Evolutionary conservation across 2,888 invertebrate species (phyloP).

Genomic region (Bombylius major): DNA sequence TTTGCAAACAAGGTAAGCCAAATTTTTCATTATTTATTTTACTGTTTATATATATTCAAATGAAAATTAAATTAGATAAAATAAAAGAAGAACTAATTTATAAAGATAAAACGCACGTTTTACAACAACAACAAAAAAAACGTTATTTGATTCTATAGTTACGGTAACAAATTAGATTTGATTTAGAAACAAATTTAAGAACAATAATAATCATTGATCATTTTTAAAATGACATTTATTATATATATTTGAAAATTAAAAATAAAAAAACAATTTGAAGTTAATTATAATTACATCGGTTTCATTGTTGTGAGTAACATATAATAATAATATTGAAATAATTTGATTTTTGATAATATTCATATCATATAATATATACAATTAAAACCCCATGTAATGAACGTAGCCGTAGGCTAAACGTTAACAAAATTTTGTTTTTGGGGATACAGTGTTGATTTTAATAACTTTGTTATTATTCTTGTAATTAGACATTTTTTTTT

Average conservation of each 20-base stretch:
- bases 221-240: too few relatives aligned
- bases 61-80: too few relatives aligned
- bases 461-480: too few relatives aligned
- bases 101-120: neutral
- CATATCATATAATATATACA: neutral
- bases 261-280: neutral
- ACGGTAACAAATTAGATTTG: too few relatives aligned
- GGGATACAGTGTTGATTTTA: neutral
- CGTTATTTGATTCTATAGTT: too few relatives aligned
- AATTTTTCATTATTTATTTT: conserved; percentile 6
- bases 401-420: conserved; percentile 14
- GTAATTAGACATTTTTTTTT: neutral
- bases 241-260: too few relatives aligned
- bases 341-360: neutral
- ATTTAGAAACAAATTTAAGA: too few relatives aligned
- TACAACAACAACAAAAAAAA: too few relatives aligned
- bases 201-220: too few relatives aligned
- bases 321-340: conserved; percentile 1
- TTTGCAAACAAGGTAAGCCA: conserved; percentile 39
- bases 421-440: neutral
- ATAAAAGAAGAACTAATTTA: too few relatives aligned
- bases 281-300: neutral
- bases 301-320: conserved; percentile 13
- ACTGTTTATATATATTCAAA: conserved; percentile 7
- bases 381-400: conserved; percentile 10